Conservation (phyloP, 2,113 vertebrate species). For the Pedetes capensis region DNA sequence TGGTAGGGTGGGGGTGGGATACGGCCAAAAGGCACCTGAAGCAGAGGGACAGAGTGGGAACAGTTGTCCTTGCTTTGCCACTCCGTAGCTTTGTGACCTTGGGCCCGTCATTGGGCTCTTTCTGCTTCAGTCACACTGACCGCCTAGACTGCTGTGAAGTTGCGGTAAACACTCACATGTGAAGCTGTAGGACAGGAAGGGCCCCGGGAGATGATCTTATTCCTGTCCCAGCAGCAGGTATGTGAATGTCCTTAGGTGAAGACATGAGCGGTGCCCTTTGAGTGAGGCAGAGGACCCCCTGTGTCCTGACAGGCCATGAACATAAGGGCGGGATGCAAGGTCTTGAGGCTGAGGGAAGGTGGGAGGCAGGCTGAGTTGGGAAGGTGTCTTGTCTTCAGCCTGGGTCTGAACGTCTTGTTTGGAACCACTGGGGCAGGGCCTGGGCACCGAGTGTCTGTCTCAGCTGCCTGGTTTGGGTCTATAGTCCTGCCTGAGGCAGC, state of each 20-base stretch:
- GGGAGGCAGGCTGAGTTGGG: fast-evolving
- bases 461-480: background rate
- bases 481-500: background rate
- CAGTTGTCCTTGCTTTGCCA: background rate
- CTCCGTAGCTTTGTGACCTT: background rate
- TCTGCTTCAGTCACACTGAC: background rate
- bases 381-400: background rate
- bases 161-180: background rate
- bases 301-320: background rate
- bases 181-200: background rate
- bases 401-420: background rate
- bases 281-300: background rate
- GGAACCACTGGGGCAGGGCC: background rate
- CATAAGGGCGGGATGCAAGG: background rate
- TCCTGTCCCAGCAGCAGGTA: background rate
- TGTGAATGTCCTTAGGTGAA: background rate
- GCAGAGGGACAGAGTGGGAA: background rate
- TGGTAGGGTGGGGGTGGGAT: no score
- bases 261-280: background rate
- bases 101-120: background rate
- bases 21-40: background rate
- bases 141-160: fast-evolving
- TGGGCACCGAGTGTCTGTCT: background rate
- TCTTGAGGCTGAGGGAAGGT: background rate
- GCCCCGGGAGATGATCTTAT: background rate